Base-by-base conservation (phyloP, 2,888 invertebrate genomes). In the Pocota personata region DNA sequence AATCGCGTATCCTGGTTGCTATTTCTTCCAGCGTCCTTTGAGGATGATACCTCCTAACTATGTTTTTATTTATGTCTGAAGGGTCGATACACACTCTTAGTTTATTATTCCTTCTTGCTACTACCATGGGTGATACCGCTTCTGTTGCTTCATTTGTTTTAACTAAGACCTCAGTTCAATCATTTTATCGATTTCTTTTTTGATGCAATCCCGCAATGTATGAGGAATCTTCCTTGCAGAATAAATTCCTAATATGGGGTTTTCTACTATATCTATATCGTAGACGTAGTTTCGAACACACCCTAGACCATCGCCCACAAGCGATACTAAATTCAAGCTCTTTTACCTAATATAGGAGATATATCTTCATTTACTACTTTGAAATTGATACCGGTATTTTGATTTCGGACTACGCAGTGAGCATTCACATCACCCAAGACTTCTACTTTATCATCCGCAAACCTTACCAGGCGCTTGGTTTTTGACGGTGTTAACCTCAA, bases 271-370 rank as follows among this genome's bases (percentile, higher is more conserved):
- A 21, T 82, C 76, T 52, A 82, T 76, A 24, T 76, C 76, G 30
- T 82, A 82, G 50, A 60, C 55, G 27, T 40, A 75, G 57, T 79
- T 40, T 60, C 79, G 16, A 77, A 88, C 64, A 80, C 87, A 55
- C 52, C 73, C 57, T 37, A 52, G n/a, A 69, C 58, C 73, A n/a
- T 66, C 50, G 7, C 10, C 6, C 1, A 64, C 52, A 24, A 52
- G 24, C 12, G n/a, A n/a, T n/a, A n/a, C n/a, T n/a, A n/a, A 40
- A 10, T 52, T 50, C 7, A 52, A 40, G 48, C 35, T 48, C 16
- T 32, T 12, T 35, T 40, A 0, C 52, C 60, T 50, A 62, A 32
- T 48, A 73, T 57, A 6, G 72, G 72, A 24, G 2, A 24, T 24
- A 24, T 4, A 24, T 24, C 4, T 24, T 24, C 4, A 24, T 24